These are phyloP conservation scores for Phyllotis vaccarum DNA, from an alignment of 2,797 vertebrate species.

Conservation along the genomic window DNA sequence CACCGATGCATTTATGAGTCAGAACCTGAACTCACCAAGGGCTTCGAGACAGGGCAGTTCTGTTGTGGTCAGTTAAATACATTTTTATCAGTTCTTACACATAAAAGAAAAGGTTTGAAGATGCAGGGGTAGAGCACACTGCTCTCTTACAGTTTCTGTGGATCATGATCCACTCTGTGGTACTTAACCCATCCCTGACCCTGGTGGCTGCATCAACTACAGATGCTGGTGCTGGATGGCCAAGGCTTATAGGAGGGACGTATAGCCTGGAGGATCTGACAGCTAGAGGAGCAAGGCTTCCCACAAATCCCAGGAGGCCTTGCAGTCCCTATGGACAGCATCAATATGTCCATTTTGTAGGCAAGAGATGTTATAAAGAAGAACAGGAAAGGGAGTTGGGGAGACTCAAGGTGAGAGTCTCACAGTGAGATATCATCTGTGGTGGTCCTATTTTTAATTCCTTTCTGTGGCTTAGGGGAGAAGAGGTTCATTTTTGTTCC, in stretches of 20 bases:
- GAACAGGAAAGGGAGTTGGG: not conserved
- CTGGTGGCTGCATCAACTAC: accelerated
- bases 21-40: not conserved
- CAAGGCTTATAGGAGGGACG: not conserved
- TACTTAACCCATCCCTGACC: not conserved
- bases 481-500: not conserved
- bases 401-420: not conserved
- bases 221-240: not conserved
- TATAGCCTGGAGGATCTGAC: not conserved
- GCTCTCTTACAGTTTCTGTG: accelerated
- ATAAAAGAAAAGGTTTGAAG: accelerated
- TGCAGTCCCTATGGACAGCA: not conserved
- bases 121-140: accelerated
- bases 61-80: too few relatives aligned
- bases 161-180: accelerated
- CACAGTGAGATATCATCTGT: accelerated
- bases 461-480: not conserved
- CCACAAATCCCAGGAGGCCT: not conserved
- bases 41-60: not conserved
- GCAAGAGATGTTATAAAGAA: not conserved
- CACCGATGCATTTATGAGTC: not conserved
- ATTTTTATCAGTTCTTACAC: not conserved
- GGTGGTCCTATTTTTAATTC: not conserved
- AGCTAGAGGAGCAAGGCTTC: not conserved
- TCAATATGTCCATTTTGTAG: not conserved